A percentile compares a stretch with the other conserved stretches of the same genome.
phyloP scores from a whole-genome alignment of 2,888 invertebrate genomes.

The Luffia ferchaultella region DNA sequence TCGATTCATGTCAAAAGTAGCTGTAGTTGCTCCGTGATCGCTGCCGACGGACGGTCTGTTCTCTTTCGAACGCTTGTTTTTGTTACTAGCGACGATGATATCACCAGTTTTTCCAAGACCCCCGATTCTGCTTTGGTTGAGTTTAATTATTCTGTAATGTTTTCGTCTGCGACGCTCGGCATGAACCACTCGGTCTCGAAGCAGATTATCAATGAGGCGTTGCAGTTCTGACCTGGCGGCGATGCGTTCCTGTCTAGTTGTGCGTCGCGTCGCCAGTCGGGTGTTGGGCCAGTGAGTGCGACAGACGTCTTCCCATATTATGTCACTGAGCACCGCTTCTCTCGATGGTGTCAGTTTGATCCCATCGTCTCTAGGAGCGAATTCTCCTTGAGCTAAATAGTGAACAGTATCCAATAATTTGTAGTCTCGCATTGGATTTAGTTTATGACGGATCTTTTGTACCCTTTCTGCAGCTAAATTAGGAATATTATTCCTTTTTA shows the following conservation, averaged over 20 bases:
- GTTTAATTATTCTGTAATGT: constrained; percentile 54
- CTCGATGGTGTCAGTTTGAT: constrained; percentile 54
- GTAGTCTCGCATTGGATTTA: constrained; percentile 54
- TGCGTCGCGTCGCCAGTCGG: constrained; percentile 36
- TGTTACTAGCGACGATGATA: constrained; percentile 55
- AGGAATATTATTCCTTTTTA: constrained; percentile 42
- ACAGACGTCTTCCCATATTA: constrained; percentile 59
- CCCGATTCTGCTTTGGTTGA: constrained; percentile 42
- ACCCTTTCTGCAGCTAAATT: constrained; percentile 51
- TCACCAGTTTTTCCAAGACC: constrained; percentile 54
- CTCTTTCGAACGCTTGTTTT: constrained; percentile 34
- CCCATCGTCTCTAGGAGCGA: constrained; percentile 55
- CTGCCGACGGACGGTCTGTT: constrained; percentile 26
- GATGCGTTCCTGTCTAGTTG: constrained; percentile 35
- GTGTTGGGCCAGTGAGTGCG: constrained; percentile 57
- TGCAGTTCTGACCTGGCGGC: constrained; percentile 45
- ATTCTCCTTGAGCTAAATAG: constrained; percentile 57
- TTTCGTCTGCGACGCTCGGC: constrained; percentile 49
- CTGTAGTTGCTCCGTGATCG: constrained; percentile 32
- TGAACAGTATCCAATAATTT: constrained; percentile 58
- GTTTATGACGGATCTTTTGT: constrained; percentile 51
- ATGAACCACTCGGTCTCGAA: constrained; percentile 50
- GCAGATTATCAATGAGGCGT: constrained; percentile 45
- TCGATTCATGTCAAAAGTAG: constrained; percentile 22
- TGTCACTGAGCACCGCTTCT: constrained; percentile 56